These are phyloP conservation scores for Temnothorax curvispinosus DNA, from an alignment of 1,140 invertebrate genomes.

Conservation along the genomic window DNA sequence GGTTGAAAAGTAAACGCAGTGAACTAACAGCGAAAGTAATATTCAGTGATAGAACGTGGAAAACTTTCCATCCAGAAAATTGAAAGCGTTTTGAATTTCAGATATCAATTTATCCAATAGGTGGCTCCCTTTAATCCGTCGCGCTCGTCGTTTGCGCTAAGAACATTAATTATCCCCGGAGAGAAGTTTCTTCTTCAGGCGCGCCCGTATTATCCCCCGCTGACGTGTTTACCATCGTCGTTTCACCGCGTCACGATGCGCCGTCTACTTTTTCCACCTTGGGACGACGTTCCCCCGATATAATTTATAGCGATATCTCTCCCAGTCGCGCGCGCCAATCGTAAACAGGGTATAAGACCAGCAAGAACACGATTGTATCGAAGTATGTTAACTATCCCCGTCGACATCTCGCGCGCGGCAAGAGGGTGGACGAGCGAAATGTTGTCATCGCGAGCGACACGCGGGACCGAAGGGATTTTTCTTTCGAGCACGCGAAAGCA, in stretches of 20 bases:
- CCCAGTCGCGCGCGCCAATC: constrained; percentile 15
- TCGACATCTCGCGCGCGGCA: background rate
- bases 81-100: constrained; percentile 19
- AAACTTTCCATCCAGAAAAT: background rate
- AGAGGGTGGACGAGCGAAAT: background rate
- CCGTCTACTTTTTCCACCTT: constrained; percentile 39
- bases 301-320: constrained; percentile 52
- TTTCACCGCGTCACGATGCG: constrained; percentile 47
- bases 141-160: background rate
- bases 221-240: constrained; percentile 47
- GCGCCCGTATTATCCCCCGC: constrained; percentile 9
- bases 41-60: background rate
- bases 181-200: constrained; percentile 17
- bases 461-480: background rate
- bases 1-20: background rate
- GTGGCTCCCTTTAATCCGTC: background rate
- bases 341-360: constrained; percentile 25
- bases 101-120: constrained; percentile 25
- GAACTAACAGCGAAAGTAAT: background rate
- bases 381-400: constrained; percentile 32
- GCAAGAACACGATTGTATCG: constrained; percentile 30
- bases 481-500: constrained; percentile 12
- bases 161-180: constrained; percentile 56
- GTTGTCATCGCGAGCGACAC: constrained; percentile 40
- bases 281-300: constrained; percentile 23